Conservation (phyloP, 2,888 invertebrate genomes). For the Muscina levida region DNA sequence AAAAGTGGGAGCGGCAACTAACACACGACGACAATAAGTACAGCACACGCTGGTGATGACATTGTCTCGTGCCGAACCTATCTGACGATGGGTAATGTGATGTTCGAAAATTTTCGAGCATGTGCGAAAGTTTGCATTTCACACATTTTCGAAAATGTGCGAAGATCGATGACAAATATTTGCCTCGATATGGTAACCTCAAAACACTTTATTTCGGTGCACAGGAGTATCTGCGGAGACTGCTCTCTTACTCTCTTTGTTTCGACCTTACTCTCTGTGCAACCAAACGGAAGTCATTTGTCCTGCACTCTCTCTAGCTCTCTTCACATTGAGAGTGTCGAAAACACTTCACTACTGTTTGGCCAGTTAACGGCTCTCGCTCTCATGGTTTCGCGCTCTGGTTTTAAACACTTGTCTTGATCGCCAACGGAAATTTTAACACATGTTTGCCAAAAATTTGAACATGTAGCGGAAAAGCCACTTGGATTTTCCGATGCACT, state of each 20-base stretch:
- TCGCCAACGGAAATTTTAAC: conserved; percentile 36
- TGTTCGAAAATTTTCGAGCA: conserved; percentile 32
- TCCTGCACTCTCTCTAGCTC: background rate
- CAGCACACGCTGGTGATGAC: conserved; percentile 16
- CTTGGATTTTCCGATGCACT: conserved; percentile 51
- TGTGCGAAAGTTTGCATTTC: conserved; percentile 14
- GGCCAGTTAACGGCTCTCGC: background rate
- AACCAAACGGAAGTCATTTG: background rate
- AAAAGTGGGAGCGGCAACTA: background rate
- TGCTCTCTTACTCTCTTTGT: background rate
- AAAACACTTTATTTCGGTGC: background rate
- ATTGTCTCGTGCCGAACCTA: conserved; percentile 36
- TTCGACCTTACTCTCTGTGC: background rate
- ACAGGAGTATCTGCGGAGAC: background rate
- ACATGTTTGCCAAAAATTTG: conserved; percentile 42
- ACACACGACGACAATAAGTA: background rate
- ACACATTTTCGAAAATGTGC: conserved; percentile 27
- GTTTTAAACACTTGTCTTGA: conserved; percentile 55
- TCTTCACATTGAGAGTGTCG: background rate
- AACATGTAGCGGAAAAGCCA: conserved; percentile 53
- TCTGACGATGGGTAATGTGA: background rate
- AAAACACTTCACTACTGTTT: too few species aligned
- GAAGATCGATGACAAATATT: conserved; percentile 30
- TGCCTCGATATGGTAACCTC: conserved; percentile 3
- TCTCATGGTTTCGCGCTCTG: conserved; percentile 23